These are phyloP conservation scores for Synaphobranchus kaupii DNA, from an alignment of 2,797 vertebrate genomes.

Conservation along the genomic window DNA sequence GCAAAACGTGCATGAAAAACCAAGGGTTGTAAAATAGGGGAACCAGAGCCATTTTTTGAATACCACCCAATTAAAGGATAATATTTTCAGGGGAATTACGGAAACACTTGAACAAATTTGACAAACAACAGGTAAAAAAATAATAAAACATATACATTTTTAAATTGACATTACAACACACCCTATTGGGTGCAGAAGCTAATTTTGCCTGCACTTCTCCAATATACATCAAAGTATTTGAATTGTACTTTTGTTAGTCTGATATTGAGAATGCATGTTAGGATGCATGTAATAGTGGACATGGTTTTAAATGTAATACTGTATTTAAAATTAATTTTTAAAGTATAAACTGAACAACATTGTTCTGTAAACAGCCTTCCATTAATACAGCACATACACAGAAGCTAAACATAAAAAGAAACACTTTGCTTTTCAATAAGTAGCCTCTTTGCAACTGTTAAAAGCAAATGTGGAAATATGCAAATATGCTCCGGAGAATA, in stretches of 20 bases:
- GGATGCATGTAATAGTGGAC: neutral
- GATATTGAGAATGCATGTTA: neutral
- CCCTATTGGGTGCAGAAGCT: neutral
- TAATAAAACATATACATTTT: neutral
- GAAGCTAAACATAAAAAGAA: neutral
- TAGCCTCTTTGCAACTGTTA: neutral
- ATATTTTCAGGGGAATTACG: neutral
- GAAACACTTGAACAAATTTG: neutral
- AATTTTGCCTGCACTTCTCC: neutral
- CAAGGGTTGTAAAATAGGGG: neutral
- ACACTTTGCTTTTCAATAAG: neutral
- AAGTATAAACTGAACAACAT: neutral
- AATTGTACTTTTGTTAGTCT: neutral
- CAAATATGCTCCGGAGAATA: neutral
- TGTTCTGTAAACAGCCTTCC: neutral
- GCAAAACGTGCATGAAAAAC: neutral
- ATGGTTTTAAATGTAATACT: neutral
- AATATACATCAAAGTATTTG: neutral
- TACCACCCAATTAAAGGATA: neutral
- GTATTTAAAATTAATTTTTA: neutral
- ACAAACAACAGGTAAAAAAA: neutral
- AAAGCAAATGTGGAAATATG: neutral
- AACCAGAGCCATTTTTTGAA: slow-evolving; percentile 1
- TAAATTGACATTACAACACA: slow-evolving; percentile 7
- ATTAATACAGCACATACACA: slow-evolving; percentile 8